These are phyloP conservation scores for Macropis europaea DNA, from an alignment of 2,888 invertebrate genomes.

Conservation along the genomic window DNA sequence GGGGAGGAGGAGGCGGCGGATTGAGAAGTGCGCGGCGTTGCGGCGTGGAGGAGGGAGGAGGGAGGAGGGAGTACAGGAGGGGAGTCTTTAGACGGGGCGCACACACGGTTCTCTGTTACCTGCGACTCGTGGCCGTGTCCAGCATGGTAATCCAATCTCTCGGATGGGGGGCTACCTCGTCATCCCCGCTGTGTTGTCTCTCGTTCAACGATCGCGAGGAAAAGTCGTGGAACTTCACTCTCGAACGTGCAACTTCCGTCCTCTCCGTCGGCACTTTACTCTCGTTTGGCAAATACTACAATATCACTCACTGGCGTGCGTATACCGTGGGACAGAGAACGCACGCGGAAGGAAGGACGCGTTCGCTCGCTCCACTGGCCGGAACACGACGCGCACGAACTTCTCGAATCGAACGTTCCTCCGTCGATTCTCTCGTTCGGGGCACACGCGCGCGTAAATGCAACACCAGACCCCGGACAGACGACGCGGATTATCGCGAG, in stretches of 20 bases:
- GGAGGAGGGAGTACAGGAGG: constrained; percentile 14
- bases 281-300: constrained; percentile 32
- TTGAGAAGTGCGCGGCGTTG: too few relatives aligned
- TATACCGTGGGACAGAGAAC: constrained; percentile 33
- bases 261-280: constrained; percentile 24
- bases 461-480: too few relatives aligned
- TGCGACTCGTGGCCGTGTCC: constrained; percentile 74
- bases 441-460: too few relatives aligned
- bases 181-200: constrained; percentile 58
- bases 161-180: constrained; percentile 56
- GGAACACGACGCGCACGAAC: too few relatives aligned
- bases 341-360: constrained; percentile 61
- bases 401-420: too few relatives aligned
- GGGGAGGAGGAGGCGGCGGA: too few relatives aligned
- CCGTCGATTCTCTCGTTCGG: too few relatives aligned
- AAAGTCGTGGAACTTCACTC: constrained; percentile 49
- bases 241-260: constrained; percentile 39
- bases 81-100: constrained; percentile 43
- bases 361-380: constrained; percentile 36
- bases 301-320: constrained; percentile 46
- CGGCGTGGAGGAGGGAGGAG: neutral
- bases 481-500: too few relatives aligned
- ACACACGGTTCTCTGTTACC: constrained; percentile 68
- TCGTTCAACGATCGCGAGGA: constrained; percentile 44
- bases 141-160: constrained; percentile 74